Conservation (phyloP, 1,140 invertebrate genomes). For the Pogonomyrmex californicus region DNA sequence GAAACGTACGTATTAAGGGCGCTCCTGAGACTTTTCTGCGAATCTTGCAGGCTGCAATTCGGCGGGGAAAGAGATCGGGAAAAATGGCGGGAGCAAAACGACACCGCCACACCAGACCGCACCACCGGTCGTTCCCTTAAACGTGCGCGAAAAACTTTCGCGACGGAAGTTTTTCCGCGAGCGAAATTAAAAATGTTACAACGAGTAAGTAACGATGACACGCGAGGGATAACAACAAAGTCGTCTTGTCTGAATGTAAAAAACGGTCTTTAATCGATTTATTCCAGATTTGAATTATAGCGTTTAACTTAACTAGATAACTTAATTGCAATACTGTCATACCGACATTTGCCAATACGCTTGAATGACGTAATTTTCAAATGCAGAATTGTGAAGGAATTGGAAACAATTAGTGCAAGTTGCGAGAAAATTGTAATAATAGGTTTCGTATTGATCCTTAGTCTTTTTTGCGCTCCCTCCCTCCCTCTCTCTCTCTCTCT, state of each 20-base stretch:
- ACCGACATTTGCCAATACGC: not conserved
- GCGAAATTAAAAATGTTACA: slow-evolving; percentile 59
- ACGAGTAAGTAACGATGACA: slow-evolving; percentile 38
- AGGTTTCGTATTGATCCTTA: not conserved
- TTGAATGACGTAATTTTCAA: not conserved
- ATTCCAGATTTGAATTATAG: not conserved
- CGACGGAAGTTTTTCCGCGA: slow-evolving; percentile 6
- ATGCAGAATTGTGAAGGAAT: not conserved
- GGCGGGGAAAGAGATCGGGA: not conserved
- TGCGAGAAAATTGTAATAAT: slow-evolving; percentile 15
- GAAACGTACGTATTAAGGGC: slow-evolving; percentile 40
- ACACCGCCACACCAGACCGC: slow-evolving; percentile 18
- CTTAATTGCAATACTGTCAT: not conserved
- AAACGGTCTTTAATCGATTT: not conserved
- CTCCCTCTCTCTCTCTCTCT: not conserved
- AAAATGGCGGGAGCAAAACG: slow-evolving; percentile 48
- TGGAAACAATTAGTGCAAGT: not conserved
- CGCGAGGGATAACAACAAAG: not conserved
- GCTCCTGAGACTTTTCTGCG: slow-evolving; percentile 37
- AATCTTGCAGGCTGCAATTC: not conserved
- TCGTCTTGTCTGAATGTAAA: not conserved
- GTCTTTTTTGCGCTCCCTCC: not conserved
- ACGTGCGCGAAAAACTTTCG: slow-evolving; percentile 42
- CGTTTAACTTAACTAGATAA: not conserved
- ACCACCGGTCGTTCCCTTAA: slow-evolving; percentile 28